Percentiles rank a stretch among this genome's conserved stretches.
These are phyloP conservation scores for Acrobasis repandana DNA, from an alignment of 2,888 invertebrate genomes.

Conservation along the genomic window DNA sequence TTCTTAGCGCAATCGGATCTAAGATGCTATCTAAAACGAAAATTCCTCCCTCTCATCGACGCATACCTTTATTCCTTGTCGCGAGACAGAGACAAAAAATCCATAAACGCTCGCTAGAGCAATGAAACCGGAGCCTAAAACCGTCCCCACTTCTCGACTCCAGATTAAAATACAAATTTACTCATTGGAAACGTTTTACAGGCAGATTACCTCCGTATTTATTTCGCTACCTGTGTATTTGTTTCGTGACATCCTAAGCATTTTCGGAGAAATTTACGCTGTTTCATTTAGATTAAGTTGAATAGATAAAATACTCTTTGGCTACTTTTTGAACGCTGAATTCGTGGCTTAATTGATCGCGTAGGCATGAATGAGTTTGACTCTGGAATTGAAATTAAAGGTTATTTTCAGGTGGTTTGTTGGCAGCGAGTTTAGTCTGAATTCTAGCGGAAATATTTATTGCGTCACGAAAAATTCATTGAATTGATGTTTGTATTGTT, in stretches of 20 bases:
- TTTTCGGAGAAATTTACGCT: slow-evolving; percentile 30
- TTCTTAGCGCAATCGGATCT: slow-evolving; percentile 13
- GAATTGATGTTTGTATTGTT: background rate
- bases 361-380: slow-evolving; percentile 17
- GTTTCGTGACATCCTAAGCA: slow-evolving; percentile 29
- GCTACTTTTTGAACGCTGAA: slow-evolving; percentile 12
- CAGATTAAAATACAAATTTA: slow-evolving; percentile 73
- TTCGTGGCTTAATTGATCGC: slow-evolving; percentile 11
- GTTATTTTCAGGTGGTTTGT: slow-evolving; percentile 4
- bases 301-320: slow-evolving; percentile 16
- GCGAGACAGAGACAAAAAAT: slow-evolving; percentile 20
- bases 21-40: slow-evolving; percentile 21
- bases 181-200: slow-evolving; percentile 69
- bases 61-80: background rate
- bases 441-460: background rate
- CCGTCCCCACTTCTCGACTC: slow-evolving; percentile 37
- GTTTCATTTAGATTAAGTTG: slow-evolving; percentile 25
- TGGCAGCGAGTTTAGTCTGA: background rate
- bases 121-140: slow-evolving; percentile 38
- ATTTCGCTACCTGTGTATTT: slow-evolving; percentile 44
- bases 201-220: slow-evolving; percentile 60
- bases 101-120: slow-evolving; percentile 30
- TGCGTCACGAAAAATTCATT: background rate
- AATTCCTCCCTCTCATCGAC: background rate
- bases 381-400: slow-evolving; percentile 15